A percentile compares a stretch with the other conserved stretches of the same genome.
These are phyloP conservation scores for Palythoa grandiflora DNA, from an alignment of 92 coral and sea anemone genomes.

Conservation along the genomic window DNA sequence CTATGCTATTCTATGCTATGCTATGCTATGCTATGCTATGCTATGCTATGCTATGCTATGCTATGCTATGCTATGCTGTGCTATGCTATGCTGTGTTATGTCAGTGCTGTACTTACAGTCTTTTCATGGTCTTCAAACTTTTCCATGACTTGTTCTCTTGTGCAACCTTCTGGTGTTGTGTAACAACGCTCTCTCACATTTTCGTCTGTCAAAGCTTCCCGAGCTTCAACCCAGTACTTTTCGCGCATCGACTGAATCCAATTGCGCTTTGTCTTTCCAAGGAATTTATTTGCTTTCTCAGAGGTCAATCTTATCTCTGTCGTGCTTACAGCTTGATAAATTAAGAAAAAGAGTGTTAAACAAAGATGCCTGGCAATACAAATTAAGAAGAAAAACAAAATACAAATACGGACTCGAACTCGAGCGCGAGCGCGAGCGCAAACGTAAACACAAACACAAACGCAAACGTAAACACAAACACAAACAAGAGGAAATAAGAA, in stretches of 20 bases:
- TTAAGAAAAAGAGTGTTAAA: background rate
- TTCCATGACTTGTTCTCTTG: constrained; percentile 9
- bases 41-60: too few species aligned
- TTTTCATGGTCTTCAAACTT: background rate
- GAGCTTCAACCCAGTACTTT: background rate
- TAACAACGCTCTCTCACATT: constrained; percentile 24
- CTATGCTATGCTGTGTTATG: too few species aligned
- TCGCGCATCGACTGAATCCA: background rate
- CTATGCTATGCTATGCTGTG: background rate
- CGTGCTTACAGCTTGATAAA: background rate
- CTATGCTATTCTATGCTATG: too few species aligned
- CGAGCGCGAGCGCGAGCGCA: background rate
- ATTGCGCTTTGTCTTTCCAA: background rate
- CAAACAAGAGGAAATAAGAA: too few species aligned
- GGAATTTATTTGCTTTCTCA: background rate
- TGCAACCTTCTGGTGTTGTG: constrained; percentile 7
- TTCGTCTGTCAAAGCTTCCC: constrained; percentile 10
- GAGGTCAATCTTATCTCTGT: background rate
- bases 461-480: too few species aligned
- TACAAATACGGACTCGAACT: too few species aligned
- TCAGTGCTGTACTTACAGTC: background rate
- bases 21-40: too few species aligned
- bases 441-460: too few species aligned
- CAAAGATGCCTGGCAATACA: background rate
- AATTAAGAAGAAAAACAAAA: background rate